Evolutionary conservation across 2,113 vertebrate genomes (phyloP).

Genomic region (Cyanoderma ruficeps): DNA sequence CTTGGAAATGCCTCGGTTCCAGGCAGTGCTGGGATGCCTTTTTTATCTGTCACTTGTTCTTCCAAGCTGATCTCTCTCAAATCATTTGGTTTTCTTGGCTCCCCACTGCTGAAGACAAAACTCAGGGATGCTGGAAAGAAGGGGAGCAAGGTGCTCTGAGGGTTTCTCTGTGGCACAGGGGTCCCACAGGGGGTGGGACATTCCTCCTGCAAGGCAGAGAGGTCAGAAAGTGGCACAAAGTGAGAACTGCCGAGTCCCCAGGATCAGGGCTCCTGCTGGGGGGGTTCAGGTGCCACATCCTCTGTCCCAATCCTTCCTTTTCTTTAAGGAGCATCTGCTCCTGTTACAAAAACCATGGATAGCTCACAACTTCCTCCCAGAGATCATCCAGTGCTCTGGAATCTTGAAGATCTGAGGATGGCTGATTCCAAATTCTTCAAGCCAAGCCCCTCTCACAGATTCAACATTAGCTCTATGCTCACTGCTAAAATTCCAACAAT

Average conservation of each 20-base stretch:
- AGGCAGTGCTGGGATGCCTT: background rate
- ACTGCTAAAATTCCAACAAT: background rate
- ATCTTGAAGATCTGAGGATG: background rate
- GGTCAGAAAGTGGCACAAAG: background rate
- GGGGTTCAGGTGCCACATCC: background rate
- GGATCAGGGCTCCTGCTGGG: background rate
- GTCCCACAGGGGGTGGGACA: background rate
- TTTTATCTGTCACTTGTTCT: conserved; percentile 12
- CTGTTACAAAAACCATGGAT: background rate
- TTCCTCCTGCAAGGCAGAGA: background rate
- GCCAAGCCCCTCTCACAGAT: background rate
- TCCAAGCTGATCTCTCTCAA: background rate
- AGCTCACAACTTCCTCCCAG: background rate
- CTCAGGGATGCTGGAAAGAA: background rate
- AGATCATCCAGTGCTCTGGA: background rate
- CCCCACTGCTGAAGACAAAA: background rate
- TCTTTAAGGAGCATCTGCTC: background rate
- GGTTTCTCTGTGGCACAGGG: background rate
- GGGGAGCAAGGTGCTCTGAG: background rate
- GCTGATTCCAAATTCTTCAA: background rate
- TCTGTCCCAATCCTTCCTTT: background rate
- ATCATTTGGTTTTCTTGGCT: background rate
- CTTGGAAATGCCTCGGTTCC: background rate
- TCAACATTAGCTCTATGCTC: background rate
- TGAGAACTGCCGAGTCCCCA: background rate